These are phyloP conservation scores for Scarus forsteni DNA, from an alignment of 2,797 vertebrate species.

Conservation along the genomic window DNA sequence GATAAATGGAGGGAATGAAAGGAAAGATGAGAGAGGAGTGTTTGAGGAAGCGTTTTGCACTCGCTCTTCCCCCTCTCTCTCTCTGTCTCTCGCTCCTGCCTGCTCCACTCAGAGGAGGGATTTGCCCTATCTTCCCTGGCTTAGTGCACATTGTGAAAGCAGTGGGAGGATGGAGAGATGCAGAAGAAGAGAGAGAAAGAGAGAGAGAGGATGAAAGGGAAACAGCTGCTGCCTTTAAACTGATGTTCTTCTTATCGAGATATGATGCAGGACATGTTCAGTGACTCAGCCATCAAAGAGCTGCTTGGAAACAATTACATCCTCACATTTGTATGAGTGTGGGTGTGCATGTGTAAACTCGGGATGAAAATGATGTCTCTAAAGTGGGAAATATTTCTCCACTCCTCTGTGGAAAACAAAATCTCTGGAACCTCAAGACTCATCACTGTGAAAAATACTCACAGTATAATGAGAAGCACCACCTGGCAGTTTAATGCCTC, in stretches of 20 bases:
- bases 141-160: slow-evolving; percentile 82
- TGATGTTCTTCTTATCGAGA: slow-evolving; percentile 78
- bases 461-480: not conserved
- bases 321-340: slow-evolving; percentile 38
- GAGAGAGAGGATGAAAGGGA: slow-evolving; percentile 73
- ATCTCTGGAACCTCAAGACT: not conserved
- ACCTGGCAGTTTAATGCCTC: no score
- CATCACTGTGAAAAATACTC: not conserved
- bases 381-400: not conserved
- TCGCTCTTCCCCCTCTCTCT: slow-evolving; percentile 48
- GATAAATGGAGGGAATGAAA: slow-evolving; percentile 49
- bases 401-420: not conserved
- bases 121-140: slow-evolving; percentile 82
- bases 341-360: slow-evolving; percentile 31
- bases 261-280: slow-evolving; percentile 77
- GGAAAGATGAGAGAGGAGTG: slow-evolving; percentile 51
- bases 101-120: slow-evolving; percentile 78
- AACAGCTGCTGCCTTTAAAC: slow-evolving; percentile 78
- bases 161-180: slow-evolving; percentile 80
- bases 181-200: slow-evolving; percentile 58
- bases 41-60: slow-evolving; percentile 52
- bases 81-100: slow-evolving; percentile 43
- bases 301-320: slow-evolving; percentile 69
- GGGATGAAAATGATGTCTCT: slow-evolving; percentile 16
- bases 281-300: slow-evolving; percentile 81